phyloP scores from a whole-genome alignment of 2,888 invertebrate genomes.

The Tricholauxania praeusta region DNA sequence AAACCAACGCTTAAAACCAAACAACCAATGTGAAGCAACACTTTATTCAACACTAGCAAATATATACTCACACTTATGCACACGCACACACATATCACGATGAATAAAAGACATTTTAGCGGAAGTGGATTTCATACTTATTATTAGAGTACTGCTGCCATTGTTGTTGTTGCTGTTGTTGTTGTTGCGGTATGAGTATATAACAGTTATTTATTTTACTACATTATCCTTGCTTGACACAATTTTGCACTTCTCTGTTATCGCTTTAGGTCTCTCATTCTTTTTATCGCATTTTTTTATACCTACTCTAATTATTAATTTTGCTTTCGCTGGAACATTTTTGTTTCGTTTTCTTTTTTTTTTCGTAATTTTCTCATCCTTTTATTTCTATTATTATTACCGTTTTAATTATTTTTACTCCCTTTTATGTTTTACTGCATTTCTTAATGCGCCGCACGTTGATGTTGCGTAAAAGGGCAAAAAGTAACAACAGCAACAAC shows the following conservation, averaged over 20 bases:
- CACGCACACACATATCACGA: no score
- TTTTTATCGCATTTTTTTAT: background rate
- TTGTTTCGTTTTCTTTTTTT: background rate
- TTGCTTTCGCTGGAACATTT: background rate
- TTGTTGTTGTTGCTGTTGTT: background rate
- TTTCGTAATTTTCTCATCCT: background rate
- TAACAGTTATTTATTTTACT: conserved; percentile 10
- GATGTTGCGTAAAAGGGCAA: no score
- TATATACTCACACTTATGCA: background rate
- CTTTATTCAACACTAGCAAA: background rate
- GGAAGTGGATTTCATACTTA: conserved; percentile 7
- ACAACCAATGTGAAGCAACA: background rate
- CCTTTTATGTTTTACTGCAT: background rate
- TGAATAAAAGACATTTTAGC: background rate
- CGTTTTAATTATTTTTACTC: background rate
- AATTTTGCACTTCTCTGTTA: conserved; percentile 17
- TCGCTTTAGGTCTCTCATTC: background rate
- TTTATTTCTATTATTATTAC: conserved; percentile 10
- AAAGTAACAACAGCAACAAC: background rate
- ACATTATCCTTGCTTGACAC: conserved; percentile 23
- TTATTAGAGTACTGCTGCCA: background rate
- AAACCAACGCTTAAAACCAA: background rate
- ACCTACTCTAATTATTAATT: no score
- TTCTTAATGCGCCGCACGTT: background rate
- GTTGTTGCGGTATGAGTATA: background rate